phyloP scores from a whole-genome alignment of 2,888 invertebrate genomes.

The Zygaena filipendulae region DNA sequence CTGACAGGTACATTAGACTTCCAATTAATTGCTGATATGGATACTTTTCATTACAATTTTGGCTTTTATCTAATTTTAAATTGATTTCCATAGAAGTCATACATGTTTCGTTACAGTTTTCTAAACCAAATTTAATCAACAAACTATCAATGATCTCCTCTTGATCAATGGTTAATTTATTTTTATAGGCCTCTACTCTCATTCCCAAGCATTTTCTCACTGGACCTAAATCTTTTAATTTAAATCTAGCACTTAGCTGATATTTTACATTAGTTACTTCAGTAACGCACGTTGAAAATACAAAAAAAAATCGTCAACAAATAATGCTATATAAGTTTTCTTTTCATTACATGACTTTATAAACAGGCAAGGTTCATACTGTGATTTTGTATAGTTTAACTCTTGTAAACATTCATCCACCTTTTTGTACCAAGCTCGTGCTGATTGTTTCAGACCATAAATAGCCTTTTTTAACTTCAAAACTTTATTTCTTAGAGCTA shows the following conservation, averaged over 20 bases:
- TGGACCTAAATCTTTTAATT: constrained; percentile 9
- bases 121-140: constrained; percentile 9
- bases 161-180: constrained; percentile 10
- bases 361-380: constrained; percentile 21
- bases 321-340: constrained; percentile 16
- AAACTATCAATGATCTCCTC: constrained; percentile 7
- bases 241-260: constrained; percentile 6
- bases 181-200: constrained; percentile 2
- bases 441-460: constrained; percentile 21
- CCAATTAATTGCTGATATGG: constrained; percentile 10
- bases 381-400: constrained; percentile 14
- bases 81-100: constrained; percentile 7
- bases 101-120: constrained; percentile 6
- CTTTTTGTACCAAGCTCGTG: constrained; percentile 17
- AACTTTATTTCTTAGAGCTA: constrained; percentile 10
- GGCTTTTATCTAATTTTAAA: constrained; percentile 1
- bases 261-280: constrained; percentile 1
- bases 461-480: constrained; percentile 19
- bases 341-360: constrained; percentile 9
- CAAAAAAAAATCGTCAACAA: constrained; percentile 20
- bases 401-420: constrained; percentile 14
- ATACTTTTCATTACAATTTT: not conserved
- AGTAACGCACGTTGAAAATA: constrained; percentile 7
- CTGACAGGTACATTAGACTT: constrained; percentile 16
- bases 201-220: constrained; percentile 10